A percentile compares a stretch with the other conserved stretches of the same genome.
Evolutionary conservation across 2,888 invertebrate genomes (phyloP).

Genomic region (Priocnemis perturbator): DNA sequence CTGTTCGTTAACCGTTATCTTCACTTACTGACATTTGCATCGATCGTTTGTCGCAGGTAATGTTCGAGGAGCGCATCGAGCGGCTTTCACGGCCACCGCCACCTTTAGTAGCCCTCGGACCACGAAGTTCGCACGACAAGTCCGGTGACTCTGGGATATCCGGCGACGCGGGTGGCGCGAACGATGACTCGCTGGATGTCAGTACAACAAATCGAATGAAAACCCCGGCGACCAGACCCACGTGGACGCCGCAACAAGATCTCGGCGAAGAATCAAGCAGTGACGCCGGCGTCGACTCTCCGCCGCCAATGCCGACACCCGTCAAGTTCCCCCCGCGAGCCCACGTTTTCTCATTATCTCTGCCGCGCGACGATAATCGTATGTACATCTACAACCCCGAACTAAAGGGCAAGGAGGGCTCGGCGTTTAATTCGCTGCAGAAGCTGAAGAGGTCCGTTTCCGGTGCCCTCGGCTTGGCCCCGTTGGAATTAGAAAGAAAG

Average conservation of each 20-base stretch:
- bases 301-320: constrained; percentile 61
- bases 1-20: no score
- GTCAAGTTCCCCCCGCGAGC: constrained; percentile 75
- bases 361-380: constrained; percentile 81
- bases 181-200: constrained; percentile 69
- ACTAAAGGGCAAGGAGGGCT: constrained; percentile 75
- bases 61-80: constrained; percentile 78
- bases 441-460: constrained; percentile 84
- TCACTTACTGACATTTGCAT: constrained; percentile 6
- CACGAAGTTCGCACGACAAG: constrained; percentile 80
- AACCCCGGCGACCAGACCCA: constrained; percentile 62
- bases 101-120: constrained; percentile 76
- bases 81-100: constrained; percentile 77
- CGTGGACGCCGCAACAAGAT: constrained; percentile 93
- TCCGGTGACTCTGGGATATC: constrained; percentile 91
- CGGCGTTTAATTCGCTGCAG: constrained; percentile 81
- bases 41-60: constrained; percentile 62
- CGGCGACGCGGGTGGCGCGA: constrained; percentile 82
- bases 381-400: constrained; percentile 57
- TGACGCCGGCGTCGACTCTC: constrained; percentile 70
- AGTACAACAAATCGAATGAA: constrained; percentile 57
- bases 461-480: constrained; percentile 78
- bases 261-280: constrained; percentile 80
- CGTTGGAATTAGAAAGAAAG: constrained; percentile 77
- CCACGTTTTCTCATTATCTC: constrained; percentile 85